A percentile compares a stretch with the other conserved stretches of the same genome.
These are phyloP conservation scores for Boloria euphrosyne DNA, from an alignment of 2,888 invertebrate genomes.

Conservation along the genomic window DNA sequence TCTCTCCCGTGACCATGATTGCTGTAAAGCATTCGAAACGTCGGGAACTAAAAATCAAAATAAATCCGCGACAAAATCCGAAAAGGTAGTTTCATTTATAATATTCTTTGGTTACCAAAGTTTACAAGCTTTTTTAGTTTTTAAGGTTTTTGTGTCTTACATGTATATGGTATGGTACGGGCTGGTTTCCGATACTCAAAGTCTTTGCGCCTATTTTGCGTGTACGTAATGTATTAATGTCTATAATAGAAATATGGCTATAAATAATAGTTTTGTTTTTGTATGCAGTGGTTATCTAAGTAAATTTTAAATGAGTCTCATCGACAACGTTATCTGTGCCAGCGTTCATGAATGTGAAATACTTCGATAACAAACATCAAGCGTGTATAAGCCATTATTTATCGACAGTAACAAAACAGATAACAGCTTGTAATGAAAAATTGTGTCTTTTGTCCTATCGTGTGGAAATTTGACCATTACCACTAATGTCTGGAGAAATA, in stretches of 20 bases:
- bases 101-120: too few relatives aligned
- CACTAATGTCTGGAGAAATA: slow-evolving; percentile 1
- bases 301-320: slow-evolving; percentile 51
- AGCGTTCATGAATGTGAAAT: slow-evolving; percentile 50
- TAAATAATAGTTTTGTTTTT: slow-evolving; percentile 1
- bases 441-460: slow-evolving; percentile 19
- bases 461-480: background rate
- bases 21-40: too few relatives aligned
- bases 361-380: slow-evolving; percentile 51
- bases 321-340: slow-evolving; percentile 50
- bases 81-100: too few relatives aligned
- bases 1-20: too few relatives aligned
- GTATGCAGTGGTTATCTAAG: background rate
- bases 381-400: slow-evolving; percentile 45
- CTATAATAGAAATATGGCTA: background rate
- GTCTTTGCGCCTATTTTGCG: too few relatives aligned
- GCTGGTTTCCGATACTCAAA: too few relatives aligned
- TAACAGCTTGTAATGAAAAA: slow-evolving; percentile 33
- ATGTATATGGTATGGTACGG: too few relatives aligned
- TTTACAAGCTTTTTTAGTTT: too few relatives aligned
- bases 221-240: too few relatives aligned
- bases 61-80: too few relatives aligned
- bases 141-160: too few relatives aligned
- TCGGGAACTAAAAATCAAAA: too few relatives aligned
- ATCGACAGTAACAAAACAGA: slow-evolving; percentile 46